phyloP scores from a whole-genome alignment of 2,888 invertebrate species.

The Melanargia galathea region DNA sequence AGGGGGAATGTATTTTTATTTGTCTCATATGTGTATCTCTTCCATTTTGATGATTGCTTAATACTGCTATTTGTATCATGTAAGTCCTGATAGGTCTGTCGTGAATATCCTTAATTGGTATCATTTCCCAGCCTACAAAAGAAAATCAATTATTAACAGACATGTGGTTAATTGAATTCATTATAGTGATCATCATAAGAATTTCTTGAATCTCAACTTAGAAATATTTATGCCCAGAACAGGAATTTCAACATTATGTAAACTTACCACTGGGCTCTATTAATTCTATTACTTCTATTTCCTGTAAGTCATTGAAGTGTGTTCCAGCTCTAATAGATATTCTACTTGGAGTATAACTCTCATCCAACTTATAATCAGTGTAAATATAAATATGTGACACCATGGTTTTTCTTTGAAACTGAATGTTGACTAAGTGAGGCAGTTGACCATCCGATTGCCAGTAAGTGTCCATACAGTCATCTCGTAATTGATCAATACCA shows the following conservation, averaged over 20 bases:
- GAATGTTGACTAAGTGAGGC: slow-evolving; percentile 98
- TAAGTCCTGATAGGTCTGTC: slow-evolving; percentile 96
- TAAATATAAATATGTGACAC: slow-evolving; percentile 98
- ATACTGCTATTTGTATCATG: slow-evolving; percentile 97
- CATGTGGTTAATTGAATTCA: too few relatives aligned
- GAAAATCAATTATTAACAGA: slow-evolving; percentile 8
- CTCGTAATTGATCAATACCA: slow-evolving; percentile 97
- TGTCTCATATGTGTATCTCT: slow-evolving; percentile 99
- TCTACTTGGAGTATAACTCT: slow-evolving; percentile 98
- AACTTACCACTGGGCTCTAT: slow-evolving; percentile 91
- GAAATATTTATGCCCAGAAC: too few relatives aligned
- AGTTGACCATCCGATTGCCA: slow-evolving; percentile 99
- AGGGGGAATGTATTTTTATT: slow-evolving; percentile 96
- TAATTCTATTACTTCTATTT: slow-evolving; percentile 96
- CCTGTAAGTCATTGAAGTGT: slow-evolving; percentile 97
- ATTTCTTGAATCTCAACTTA: too few relatives aligned
- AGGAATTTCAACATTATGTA: too few relatives aligned
- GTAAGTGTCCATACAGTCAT: slow-evolving; percentile 97
- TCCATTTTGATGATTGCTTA: slow-evolving; percentile 99
- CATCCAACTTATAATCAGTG: slow-evolving; percentile 98
- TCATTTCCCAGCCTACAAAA: slow-evolving; percentile 94
- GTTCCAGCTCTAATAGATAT: slow-evolving; percentile 96
- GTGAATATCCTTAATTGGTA: slow-evolving; percentile 93
- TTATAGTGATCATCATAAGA: too few relatives aligned
- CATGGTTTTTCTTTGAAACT: slow-evolving; percentile 96